phyloP scores from a whole-genome alignment of 2,888 invertebrate species.

The Sarcophaga carnaria region DNA sequence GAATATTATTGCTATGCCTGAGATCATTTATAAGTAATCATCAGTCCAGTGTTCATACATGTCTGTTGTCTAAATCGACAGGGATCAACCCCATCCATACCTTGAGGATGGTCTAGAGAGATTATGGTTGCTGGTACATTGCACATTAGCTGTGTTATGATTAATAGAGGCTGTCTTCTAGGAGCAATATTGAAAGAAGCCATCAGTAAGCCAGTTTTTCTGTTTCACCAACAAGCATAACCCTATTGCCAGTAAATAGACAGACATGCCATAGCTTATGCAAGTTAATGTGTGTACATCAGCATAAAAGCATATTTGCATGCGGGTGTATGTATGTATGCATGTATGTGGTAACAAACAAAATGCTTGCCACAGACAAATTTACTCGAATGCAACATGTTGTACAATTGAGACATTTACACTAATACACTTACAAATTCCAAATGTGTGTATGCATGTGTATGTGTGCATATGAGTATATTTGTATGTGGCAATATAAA shows the following conservation, averaged over 20 bases:
- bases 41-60: too few species aligned
- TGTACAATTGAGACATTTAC: conserved; percentile 34
- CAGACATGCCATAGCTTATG: neutral
- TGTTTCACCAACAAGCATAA: neutral
- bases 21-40: too few species aligned
- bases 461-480: neutral
- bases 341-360: neutral
- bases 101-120: too few species aligned
- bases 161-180: too few species aligned
- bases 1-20: too few species aligned
- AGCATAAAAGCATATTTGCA: neutral
- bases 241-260: neutral
- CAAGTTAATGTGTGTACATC: neutral
- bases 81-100: too few species aligned
- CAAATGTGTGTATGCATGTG: neutral
- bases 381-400: conserved; percentile 48
- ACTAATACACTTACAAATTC: neutral
- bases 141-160: too few species aligned
- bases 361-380: neutral
- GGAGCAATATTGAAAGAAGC: too few species aligned
- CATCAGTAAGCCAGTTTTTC: too few species aligned
- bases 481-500: neutral
- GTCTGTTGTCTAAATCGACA: too few species aligned
- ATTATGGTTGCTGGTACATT: too few species aligned
- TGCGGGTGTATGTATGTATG: neutral